A percentile compares a stretch with the other conserved stretches of the same genome.
These are phyloP conservation scores for Ceratosolen solmsi DNA, from an alignment of 1,140 invertebrate species.

Conservation along the genomic window DNA sequence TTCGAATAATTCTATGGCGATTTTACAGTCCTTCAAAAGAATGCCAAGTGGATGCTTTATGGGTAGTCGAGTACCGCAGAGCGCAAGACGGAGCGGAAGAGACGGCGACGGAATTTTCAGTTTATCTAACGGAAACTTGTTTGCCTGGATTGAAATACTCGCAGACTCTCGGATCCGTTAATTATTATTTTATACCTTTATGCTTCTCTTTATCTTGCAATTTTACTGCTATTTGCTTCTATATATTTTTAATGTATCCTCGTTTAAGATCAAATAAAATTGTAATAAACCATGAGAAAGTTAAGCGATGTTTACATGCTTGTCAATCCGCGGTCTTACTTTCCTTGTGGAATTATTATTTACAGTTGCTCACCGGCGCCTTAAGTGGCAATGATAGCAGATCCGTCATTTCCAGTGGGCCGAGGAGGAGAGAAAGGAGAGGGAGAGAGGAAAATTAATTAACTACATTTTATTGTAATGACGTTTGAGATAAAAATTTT, in stretches of 20 bases:
- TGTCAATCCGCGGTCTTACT: background rate
- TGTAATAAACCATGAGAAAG: background rate
- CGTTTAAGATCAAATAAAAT: background rate
- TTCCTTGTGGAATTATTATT: background rate
- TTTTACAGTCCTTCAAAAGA: background rate
- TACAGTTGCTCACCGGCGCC: too few relatives aligned
- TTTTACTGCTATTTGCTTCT: background rate
- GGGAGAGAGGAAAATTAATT: background rate
- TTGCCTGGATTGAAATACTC: background rate
- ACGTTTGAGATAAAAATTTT: too few relatives aligned
- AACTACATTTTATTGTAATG: too few relatives aligned
- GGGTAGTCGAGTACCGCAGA: background rate
- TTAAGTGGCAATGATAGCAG: too few relatives aligned
- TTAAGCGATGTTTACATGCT: background rate
- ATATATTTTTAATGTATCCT: background rate
- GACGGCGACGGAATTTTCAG: background rate
- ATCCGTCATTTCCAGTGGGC: too few relatives aligned
- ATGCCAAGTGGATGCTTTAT: background rate
- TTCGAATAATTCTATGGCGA: background rate
- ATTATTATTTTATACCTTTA: background rate
- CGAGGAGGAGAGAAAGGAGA: background rate
- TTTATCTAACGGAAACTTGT: background rate
- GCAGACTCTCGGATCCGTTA: background rate
- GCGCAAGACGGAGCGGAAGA: background rate
- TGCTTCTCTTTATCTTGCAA: background rate